Percentiles rank a stretch among this genome's conserved stretches.
Conservation (phyloP, 1,140 invertebrate genomes). For the Penaeus vannamei region DNA sequence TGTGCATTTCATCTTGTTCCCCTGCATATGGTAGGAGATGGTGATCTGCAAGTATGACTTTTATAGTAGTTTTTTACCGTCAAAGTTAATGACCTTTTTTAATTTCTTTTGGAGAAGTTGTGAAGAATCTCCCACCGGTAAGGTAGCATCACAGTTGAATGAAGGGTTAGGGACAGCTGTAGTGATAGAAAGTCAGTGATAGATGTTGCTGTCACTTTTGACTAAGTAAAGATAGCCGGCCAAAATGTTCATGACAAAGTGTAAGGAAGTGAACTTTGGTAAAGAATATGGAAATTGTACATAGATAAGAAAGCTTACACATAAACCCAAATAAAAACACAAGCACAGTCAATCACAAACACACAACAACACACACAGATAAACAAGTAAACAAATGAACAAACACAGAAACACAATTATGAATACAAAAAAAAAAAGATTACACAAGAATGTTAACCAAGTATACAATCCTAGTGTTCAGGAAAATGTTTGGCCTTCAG, state of each 20-base stretch:
- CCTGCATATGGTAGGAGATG: too few relatives aligned
- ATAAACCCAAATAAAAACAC: conserved; percentile 20
- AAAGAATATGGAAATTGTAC: not conserved
- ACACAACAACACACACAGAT: not conserved
- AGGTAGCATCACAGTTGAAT: not conserved
- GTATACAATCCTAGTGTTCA: not conserved
- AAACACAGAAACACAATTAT: not conserved
- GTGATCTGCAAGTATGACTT: too few relatives aligned
- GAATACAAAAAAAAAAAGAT: not conserved
- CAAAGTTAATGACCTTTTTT: too few relatives aligned
- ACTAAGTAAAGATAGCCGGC: too few relatives aligned
- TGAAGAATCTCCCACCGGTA: conserved; percentile 3
- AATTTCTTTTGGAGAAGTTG: not conserved
- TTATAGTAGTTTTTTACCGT: too few relatives aligned
- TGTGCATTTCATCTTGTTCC: too few relatives aligned
- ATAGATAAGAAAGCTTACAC: not conserved
- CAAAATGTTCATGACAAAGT: too few relatives aligned
- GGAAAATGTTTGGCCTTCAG: not conserved
- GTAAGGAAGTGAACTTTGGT: not conserved
- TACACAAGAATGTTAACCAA: not conserved
- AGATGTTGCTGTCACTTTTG: too few relatives aligned
- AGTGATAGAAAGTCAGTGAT: too few relatives aligned
- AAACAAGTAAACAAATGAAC: not conserved
- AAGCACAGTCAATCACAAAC: conserved; percentile 14
- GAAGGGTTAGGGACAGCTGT: not conserved